Evolutionary conservation across 2,888 invertebrate genomes (phyloP).

Genomic region (Cylloceria caligata): DNA sequence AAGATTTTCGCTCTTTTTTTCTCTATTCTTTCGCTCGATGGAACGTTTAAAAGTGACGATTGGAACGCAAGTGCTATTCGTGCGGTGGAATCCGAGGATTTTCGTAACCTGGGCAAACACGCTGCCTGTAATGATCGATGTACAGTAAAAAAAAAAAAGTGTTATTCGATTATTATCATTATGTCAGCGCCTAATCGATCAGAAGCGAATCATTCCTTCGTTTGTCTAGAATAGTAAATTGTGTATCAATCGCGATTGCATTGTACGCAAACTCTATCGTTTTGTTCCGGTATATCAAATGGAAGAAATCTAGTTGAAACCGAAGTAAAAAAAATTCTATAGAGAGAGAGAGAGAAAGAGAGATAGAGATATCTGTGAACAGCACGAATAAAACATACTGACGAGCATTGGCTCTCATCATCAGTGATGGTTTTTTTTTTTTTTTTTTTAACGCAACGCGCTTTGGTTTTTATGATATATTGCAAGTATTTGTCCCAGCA

Average conservation of each 20-base stretch:
- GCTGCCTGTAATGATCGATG: not conserved
- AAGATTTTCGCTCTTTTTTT: constrained; percentile 1
- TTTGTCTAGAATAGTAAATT: not conserved
- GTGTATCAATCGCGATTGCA: not conserved
- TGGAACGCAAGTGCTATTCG: not conserved
- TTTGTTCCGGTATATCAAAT: not conserved
- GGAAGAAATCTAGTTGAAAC: not conserved
- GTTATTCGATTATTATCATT: not conserved
- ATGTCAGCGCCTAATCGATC: not conserved
- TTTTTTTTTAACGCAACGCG: constrained; percentile 18
- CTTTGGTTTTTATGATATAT: constrained; percentile 13
- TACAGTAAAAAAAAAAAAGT: constrained; percentile 10
- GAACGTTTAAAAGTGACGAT: constrained; percentile 11
- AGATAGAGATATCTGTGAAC: constrained; percentile 23
- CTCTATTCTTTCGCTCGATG: not conserved
- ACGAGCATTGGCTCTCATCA: constrained; percentile 45
- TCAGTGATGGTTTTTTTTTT: constrained; percentile 32
- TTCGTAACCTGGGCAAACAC: not conserved
- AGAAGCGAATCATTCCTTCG: not conserved
- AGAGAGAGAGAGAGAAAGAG: not conserved
- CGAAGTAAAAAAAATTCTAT: too few relatives aligned
- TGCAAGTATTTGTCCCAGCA: constrained; percentile 17
- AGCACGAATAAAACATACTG: constrained; percentile 43
- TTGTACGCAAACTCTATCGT: not conserved
- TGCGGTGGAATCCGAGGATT: not conserved